Evolutionary conservation across 2,888 invertebrate species (phyloP), one percentile per base, ranked within the genome.

Genomic region (Hanleya hanleyi): DNA sequence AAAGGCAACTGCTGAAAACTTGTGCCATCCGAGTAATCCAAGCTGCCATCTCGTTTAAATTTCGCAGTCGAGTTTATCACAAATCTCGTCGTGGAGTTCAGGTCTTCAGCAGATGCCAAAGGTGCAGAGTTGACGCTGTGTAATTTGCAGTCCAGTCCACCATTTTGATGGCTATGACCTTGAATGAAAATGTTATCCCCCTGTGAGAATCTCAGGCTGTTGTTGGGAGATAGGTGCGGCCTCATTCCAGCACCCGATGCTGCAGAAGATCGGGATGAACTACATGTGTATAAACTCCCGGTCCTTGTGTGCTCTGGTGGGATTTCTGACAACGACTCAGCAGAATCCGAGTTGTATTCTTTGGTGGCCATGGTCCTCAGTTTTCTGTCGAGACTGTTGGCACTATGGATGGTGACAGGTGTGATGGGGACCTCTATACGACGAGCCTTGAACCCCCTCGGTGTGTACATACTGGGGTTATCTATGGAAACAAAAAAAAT

Each of bases 221-320:
- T 18, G n/a, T 41, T 67, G 5, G 32, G n/a, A 18, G 9, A 47
- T 47, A 67, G 15, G 29, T 9, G n/a, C 2, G 47, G 32, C 29
- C 32, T 67, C 57, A 84, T 81, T 74, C 86, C 86, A 7, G 69
- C 66, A 36, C 85, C 73, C 0, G 84, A 85, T 64, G 85, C 86
- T 12, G 81, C 85, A 6, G 86, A 80, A 6, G 71, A 67, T 47
- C 49, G 62, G 1, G 33, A 6, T 5, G 32, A 15, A 15, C 26
- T 29, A 29, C 12, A 18, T 1, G 4, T 32, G 32, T 29, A 57
- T 18, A 18, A 18, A 2, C 18, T 2, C 3, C n/a, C 47, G 3
- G 22, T 22, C 3, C n/a, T 18, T 18, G 47, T 47, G 22, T 47
- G 47, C n/a, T n/a, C n/a, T n/a, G n/a, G n/a, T n/a, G n/a, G n/a